A percentile compares a stretch with the other conserved stretches of the same genome.
Conservation (phyloP, 2,888 invertebrate genomes). For the Aphodius granarius region DNA sequence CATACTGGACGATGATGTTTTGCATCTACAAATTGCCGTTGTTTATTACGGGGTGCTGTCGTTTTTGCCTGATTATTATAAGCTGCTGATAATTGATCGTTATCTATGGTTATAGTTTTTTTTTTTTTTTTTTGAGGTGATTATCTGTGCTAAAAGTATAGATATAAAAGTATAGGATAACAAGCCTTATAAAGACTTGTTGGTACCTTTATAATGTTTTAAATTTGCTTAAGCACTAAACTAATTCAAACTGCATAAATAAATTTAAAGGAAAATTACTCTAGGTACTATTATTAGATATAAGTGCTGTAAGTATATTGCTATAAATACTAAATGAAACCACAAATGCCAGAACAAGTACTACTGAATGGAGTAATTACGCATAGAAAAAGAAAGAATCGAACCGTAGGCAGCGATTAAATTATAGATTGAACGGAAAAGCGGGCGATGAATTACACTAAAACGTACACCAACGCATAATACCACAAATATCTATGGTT, state of each 20-base stretch:
- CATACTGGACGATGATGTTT: not conserved
- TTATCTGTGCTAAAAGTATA: too few species aligned
- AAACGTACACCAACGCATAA: conserved; percentile 34
- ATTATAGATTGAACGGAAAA: conserved; percentile 29
- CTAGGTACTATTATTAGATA: too few species aligned
- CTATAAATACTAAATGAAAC: too few species aligned
- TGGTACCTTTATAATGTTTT: too few species aligned
- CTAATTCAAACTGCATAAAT: too few species aligned
- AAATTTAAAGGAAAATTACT: too few species aligned
- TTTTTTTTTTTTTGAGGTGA: not conserved
- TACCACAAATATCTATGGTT: conserved; percentile 29
- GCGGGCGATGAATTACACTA: conserved; percentile 31
- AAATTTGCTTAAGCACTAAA: too few species aligned
- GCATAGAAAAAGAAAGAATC: not conserved
- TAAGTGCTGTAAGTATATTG: too few species aligned
- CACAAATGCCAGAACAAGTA: too few species aligned
- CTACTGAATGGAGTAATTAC: not conserved
- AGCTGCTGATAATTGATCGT: not conserved
- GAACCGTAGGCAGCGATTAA: not conserved
- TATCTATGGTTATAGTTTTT: not conserved
- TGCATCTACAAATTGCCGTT: not conserved
- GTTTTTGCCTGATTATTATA: too few species aligned
- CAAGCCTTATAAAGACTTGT: too few species aligned
- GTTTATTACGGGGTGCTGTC: not conserved
- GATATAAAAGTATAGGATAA: too few species aligned